Percentiles rank a stretch among this genome's conserved stretches.
These are phyloP conservation scores for Anastatus disparis DNA, from an alignment of 1,140 invertebrate genomes.

Conservation along the genomic window DNA sequence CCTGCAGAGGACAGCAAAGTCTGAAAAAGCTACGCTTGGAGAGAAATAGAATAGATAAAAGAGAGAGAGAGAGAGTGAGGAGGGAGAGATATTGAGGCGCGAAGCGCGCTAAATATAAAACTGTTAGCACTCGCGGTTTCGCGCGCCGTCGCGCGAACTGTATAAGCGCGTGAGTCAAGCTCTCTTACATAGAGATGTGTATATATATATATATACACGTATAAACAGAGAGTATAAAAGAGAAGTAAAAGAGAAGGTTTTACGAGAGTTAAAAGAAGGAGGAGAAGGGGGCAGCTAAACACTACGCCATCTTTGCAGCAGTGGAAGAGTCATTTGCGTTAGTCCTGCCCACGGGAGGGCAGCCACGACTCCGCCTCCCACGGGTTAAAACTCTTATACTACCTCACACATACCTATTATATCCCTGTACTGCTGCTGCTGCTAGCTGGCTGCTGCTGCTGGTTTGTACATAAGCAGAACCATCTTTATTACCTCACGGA, in stretches of 20 bases:
- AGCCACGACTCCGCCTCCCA: conserved; percentile 67
- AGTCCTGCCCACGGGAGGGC: conserved; percentile 69
- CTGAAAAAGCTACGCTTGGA: conserved; percentile 32
- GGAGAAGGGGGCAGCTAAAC: conserved; percentile 39
- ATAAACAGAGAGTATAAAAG: neutral
- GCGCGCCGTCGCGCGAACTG: no score
- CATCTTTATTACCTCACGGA: conserved; percentile 66
- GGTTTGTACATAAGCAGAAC: conserved; percentile 64
- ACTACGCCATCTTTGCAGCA: conserved; percentile 65
- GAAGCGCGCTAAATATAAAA: conserved; percentile 62
- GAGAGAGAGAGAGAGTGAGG: no score
- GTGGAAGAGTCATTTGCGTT: conserved; percentile 67
- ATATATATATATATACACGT: no score
- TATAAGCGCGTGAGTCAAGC: neutral
- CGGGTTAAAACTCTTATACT: no score
- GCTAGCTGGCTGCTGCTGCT: no score
- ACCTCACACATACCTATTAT: no score
- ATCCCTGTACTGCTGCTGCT: no score
- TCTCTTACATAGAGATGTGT: no score
- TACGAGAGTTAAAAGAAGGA: neutral
- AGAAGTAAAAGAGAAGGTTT: neutral
- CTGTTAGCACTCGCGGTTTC: conserved; percentile 55
- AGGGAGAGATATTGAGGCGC: no score
- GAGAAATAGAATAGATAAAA: no score
- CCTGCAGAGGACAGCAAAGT: conserved; percentile 24